These are phyloP conservation scores for Drosophila dives DNA, from an alignment of 2,888 invertebrate species.

Conservation along the genomic window DNA sequence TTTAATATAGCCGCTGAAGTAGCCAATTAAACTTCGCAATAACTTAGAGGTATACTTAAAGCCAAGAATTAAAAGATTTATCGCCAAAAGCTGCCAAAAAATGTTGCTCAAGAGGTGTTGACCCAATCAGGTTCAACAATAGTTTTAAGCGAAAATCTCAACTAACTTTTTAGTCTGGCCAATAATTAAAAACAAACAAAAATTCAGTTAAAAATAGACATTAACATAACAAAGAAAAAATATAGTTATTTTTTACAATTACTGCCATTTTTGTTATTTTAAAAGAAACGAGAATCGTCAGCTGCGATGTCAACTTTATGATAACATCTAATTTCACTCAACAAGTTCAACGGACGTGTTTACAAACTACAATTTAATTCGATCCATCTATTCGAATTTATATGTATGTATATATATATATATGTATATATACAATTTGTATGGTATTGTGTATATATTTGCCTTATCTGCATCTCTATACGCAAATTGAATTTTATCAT, in stretches of 20 bases:
- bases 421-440: not conserved
- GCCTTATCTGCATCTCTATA: conserved; percentile 47
- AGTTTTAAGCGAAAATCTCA: not conserved
- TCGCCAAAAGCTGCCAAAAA: conserved; percentile 1
- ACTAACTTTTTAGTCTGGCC: conserved; percentile 3
- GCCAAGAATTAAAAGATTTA: conserved; percentile 6
- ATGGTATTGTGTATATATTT: not conserved
- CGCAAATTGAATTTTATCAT: conserved; percentile 52
- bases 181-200: conserved; percentile 14
- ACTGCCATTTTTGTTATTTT: not conserved
- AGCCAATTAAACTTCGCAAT: not conserved
- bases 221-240: conserved; percentile 4
- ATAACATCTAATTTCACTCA: not conserved
- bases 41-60: not conserved
- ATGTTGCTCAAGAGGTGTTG: conserved; percentile 6
- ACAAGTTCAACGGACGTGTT: conserved; percentile 21
- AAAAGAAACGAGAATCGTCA: not conserved
- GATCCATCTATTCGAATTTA: conserved; percentile 1
- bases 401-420: not conserved
- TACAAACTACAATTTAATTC: conserved; percentile 14
- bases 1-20: not conserved
- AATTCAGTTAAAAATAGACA: not conserved
- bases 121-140: conserved; percentile 2
- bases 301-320: not conserved
- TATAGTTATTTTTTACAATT: conserved; percentile 3